Evolutionary conservation across 2,888 invertebrate species (phyloP).

Genomic region (Catocala nupta): DNA sequence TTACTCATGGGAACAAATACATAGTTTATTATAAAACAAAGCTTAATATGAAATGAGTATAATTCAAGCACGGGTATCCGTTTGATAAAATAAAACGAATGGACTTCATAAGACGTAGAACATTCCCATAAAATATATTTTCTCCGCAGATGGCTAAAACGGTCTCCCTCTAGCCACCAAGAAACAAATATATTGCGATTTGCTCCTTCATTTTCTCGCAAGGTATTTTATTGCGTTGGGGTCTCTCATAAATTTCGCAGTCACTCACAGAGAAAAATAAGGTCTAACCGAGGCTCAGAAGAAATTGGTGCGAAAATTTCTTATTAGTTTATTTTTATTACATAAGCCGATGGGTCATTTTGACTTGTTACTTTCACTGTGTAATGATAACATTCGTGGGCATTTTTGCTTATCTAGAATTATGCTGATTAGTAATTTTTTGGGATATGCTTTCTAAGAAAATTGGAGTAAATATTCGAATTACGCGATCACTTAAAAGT

Average conservation of each 20-base stretch:
- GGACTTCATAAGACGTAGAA: slow-evolving; percentile 66
- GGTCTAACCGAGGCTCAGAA: slow-evolving; percentile 72
- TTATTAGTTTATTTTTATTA: slow-evolving; percentile 80
- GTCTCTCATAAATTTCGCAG: slow-evolving; percentile 84
- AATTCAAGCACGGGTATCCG: slow-evolving; percentile 17
- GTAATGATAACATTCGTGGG: slow-evolving; percentile 17
- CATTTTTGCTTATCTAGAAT: background rate
- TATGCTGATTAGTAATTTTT: background rate
- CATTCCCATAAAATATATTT: slow-evolving; percentile 73
- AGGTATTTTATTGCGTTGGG: slow-evolving; percentile 87
- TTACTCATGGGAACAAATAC: background rate
- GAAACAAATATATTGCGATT: slow-evolving; percentile 86
- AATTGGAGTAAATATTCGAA: no score
- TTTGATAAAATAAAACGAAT: slow-evolving; percentile 61
- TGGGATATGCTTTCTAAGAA: background rate
- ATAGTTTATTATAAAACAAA: slow-evolving; percentile 8
- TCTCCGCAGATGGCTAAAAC: slow-evolving; percentile 77
- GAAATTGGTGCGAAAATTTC: slow-evolving; percentile 80
- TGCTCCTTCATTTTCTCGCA: slow-evolving; percentile 86
- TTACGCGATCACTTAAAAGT: no score
- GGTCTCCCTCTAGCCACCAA: slow-evolving; percentile 79
- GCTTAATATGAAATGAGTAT: slow-evolving; percentile 25
- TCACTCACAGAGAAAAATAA: slow-evolving; percentile 85
- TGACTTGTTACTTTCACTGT: slow-evolving; percentile 42
- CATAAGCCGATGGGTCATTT: slow-evolving; percentile 60